Percentiles rank a stretch among this genome's conserved stretches.
Conservation (phyloP, 2,888 invertebrate species). For the Gortyna flavago region DNA sequence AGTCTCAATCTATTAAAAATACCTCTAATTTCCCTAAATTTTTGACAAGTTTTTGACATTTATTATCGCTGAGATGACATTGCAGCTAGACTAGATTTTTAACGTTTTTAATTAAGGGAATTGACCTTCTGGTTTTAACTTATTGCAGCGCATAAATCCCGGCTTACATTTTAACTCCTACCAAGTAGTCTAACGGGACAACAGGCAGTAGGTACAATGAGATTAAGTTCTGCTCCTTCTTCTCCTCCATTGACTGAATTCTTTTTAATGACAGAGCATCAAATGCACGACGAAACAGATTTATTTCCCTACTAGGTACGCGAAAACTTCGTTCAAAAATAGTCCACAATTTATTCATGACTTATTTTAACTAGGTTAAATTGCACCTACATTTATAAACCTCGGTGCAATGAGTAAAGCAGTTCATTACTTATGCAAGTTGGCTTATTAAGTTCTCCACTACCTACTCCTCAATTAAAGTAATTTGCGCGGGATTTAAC, state of each 20-base stretch:
- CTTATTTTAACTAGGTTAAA: constrained; percentile 11
- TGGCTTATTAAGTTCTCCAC: constrained; percentile 16
- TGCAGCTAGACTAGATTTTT: neutral
- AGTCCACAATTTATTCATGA: constrained; percentile 5
- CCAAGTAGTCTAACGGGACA: neutral
- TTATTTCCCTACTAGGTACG: neutral
- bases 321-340: neutral
- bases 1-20: too few relatives aligned
- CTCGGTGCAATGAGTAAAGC: constrained; percentile 22
- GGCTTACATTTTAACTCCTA: neutral
- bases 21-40: neutral
- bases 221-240: neutral
- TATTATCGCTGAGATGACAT: neutral
- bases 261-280: neutral
- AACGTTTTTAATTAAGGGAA: neutral
- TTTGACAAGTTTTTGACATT: neutral
- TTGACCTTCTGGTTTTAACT: neutral
- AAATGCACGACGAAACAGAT: neutral
- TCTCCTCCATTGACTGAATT: neutral
- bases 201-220: neutral
- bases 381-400: constrained; percentile 18
- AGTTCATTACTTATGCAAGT: constrained; percentile 46
- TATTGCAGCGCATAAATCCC: neutral
- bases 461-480: constrained; percentile 30
- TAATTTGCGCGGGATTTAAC: constrained; percentile 29